Conservation (phyloP, 2,113 vertebrate species). For the Rana temporaria region DNA sequence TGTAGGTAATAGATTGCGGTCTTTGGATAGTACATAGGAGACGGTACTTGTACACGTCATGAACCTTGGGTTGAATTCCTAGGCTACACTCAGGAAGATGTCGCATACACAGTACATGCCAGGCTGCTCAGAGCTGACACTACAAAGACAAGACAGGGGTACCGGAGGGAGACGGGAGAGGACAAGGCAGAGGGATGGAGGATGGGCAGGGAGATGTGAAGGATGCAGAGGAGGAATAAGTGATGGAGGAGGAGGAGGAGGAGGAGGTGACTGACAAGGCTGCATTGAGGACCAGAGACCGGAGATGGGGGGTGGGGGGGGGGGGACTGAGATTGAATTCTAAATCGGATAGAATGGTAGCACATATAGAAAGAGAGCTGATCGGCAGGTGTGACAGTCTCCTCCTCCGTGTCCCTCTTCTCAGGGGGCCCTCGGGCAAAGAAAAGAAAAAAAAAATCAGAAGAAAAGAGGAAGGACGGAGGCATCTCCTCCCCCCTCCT, state of each 20-base stretch:
- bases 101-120: no score
- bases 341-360: neutral
- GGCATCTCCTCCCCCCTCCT: constrained; percentile 16
- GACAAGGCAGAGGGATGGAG: neutral
- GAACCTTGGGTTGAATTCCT: no score
- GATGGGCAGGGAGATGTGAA: neutral
- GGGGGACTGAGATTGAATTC: neutral
- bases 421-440: constrained; percentile 50
- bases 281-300: neutral
- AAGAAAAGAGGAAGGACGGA: constrained; percentile 51
- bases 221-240: neutral
- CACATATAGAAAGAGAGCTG: constrained; percentile 10
- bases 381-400: constrained; percentile 49
- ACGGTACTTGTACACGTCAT: no score
- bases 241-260: neutral
- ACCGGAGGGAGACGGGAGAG: neutral
- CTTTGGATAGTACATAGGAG: no score
- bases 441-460: constrained; percentile 53
- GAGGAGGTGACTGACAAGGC: neutral
- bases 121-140: no score
- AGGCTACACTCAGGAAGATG: no score
- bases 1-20: no score
- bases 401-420: constrained; percentile 54
- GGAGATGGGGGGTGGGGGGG: neutral
- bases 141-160: no score